Evolutionary conservation across 2,797 vertebrate genomes (phyloP), one percentile per base, ranked within the genome.

Genomic region (Forpus xanthops): DNA sequence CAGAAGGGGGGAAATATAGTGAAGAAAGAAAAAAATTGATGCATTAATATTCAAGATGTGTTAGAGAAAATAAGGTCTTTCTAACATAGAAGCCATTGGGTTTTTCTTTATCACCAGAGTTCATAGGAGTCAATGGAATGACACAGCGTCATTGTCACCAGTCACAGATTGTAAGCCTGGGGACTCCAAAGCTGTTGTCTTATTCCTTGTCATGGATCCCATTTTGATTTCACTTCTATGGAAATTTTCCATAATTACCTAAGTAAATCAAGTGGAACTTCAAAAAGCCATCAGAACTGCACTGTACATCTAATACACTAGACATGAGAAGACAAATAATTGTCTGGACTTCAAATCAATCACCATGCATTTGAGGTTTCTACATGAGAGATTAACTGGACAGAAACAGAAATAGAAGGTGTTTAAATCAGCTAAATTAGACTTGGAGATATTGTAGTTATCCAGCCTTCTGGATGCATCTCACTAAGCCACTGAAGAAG

Each of bases 21-120:
- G 62, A 90, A 95, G 68, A 83, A 33, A 68, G 91, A 90, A 90
- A 92, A 90, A 84, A 7, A 35, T 39, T 39, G 65, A 89, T 18
- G 12, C 8, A 31, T 68, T 91, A 74, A 31, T 60, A 75, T 78
- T 91, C 81, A 27, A 85, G 91, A 89, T 55, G 12, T 82, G 42
- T 76, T 90, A 66, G 60, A 93, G 65, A 96, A 96, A 98, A 97
- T 89, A 93, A 91, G 19, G 13, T 20, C 50, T 72, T 75, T 55
- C 33, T 53, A 39, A 74, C 86, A 66, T 4, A 53, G 19, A 64
- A 39, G 27, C 6, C 28, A 33, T 33, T 47, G 49, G 25, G 27
- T 9, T 6, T 42, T n/a, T 65, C 83, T n/a, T 56, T 56, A 33
- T 33, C 19, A 31, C 35, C 11, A 33, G 56, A 73, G 28, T n/a